phyloP scores from a whole-genome alignment of 2,113 vertebrate species.

The Zosterops japonicus region DNA sequence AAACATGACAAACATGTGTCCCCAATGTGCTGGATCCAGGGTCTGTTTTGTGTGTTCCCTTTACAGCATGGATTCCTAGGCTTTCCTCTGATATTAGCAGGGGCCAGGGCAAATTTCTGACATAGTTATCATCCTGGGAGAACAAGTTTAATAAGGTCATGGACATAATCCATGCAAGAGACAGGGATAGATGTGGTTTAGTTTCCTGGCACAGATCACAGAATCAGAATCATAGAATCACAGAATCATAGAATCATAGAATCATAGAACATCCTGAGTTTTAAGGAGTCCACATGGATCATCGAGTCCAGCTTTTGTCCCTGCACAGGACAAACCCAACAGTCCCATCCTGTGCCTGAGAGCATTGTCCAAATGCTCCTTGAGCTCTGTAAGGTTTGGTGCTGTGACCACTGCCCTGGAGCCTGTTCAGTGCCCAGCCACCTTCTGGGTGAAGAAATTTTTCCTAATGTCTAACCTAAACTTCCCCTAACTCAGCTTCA shows the following conservation, averaged over 20 bases:
- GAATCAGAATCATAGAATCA: background rate
- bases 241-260: background rate
- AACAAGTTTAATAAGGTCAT: background rate
- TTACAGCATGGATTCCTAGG: background rate
- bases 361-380: background rate
- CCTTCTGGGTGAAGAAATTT: background rate
- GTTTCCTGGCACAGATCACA: background rate
- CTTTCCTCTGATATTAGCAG: background rate
- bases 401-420: background rate
- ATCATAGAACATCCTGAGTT: background rate
- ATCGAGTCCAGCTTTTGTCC: background rate
- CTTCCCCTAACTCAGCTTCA: fast-evolving
- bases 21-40: background rate
- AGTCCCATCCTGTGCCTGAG: background rate
- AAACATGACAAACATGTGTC: background rate
- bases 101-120: background rate
- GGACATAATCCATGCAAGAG: background rate
- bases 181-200: background rate
- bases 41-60: background rate
- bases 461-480: background rate
- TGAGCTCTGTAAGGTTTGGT: background rate
- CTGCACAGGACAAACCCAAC: background rate
- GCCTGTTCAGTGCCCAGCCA: background rate
- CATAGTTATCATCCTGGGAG: background rate
- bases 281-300: background rate